phyloP scores from a whole-genome alignment of 2,797 vertebrate species.

The Thaleichthys pacificus region DNA sequence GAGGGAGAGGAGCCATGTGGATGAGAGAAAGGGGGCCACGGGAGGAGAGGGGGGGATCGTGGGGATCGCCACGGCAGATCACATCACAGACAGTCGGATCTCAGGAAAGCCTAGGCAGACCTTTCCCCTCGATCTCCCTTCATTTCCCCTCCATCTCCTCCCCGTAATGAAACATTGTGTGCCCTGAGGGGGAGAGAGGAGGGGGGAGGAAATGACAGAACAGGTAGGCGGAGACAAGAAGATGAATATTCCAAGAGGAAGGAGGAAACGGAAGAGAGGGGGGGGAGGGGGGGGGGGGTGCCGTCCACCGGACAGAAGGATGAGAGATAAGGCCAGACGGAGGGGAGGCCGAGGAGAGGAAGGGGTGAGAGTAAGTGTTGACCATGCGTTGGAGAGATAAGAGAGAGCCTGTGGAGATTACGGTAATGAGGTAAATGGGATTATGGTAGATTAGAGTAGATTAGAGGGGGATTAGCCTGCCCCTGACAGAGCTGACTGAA shows the following conservation, averaged over 20 bases:
- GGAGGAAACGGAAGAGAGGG: not conserved
- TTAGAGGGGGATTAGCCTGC: conserved; percentile 42
- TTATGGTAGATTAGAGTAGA: conserved; percentile 57
- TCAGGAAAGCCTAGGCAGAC: not conserved
- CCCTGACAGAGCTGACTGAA: conserved; percentile 33
- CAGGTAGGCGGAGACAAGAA: not conserved
- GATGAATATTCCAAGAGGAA: not conserved
- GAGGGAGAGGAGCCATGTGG: not conserved
- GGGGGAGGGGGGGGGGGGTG: not conserved
- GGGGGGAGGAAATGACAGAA: not conserved
- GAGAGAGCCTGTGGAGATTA: conserved; percentile 51
- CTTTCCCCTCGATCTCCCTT: not conserved
- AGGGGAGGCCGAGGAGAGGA: not conserved
- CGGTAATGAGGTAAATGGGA: conserved; percentile 61
- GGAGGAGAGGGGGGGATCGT: not conserved
- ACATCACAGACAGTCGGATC: not conserved
- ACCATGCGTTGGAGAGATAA: conserved; percentile 26
- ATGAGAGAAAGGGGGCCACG: not conserved
- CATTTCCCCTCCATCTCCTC: not conserved
- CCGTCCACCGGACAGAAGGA: no score
- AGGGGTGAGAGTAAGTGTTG: not conserved
- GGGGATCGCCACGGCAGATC: not conserved
- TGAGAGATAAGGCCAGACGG: not conserved
- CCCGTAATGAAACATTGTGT: no score
- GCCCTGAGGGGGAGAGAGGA: not conserved